Evolutionary conservation across 2,113 vertebrate genomes (phyloP), one percentile per base, ranked within the genome.

Genomic region (Myotis yumanensis): DNA sequence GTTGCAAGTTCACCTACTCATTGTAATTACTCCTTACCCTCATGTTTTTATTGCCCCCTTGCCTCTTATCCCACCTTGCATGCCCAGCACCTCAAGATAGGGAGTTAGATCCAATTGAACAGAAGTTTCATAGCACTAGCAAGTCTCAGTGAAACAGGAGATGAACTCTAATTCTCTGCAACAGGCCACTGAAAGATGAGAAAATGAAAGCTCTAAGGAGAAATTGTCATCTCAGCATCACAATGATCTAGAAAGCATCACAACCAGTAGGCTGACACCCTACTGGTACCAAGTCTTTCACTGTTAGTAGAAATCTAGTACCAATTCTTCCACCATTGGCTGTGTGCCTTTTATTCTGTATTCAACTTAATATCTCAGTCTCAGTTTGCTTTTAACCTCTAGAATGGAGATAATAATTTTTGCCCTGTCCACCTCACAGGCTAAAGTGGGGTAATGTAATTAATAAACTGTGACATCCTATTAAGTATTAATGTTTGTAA

Each of bases 1-100:
- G 32, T 54, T 92, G 72, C n/a, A 54, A 96, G 93, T 90, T 96
- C 82, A 96, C 88, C 95, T 96, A 81, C 77, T 91, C 80, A 54
- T 69, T 93, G 73, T 88, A 94, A 97, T 95, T 95, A 90, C 22
- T 90, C 23, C 14, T 43, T 89, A 80, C 66, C 35, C 71, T 89
- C 18, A 48, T 30, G 46, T 40, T 93, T 64, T 32, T 30, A 48
- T 23, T 25, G 6, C 23, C 25, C 81, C 43, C 35, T 43, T 43
- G 52, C 87, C 48, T 87, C 32, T 93, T 91, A 51, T 76, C n/a
- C 18, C n/a, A 64, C 83, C 59, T 93, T 75, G 7, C 7, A 76
- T 88, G 80, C 64, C 40, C 23, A 89, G 52, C 20, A 11, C 48
- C 82, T 68, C 37, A 64, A 71, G 66, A 28, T 57, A 90, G 25